These are phyloP conservation scores for Cryptus armator DNA, from an alignment of 2,888 invertebrate genomes.

Conservation along the genomic window DNA sequence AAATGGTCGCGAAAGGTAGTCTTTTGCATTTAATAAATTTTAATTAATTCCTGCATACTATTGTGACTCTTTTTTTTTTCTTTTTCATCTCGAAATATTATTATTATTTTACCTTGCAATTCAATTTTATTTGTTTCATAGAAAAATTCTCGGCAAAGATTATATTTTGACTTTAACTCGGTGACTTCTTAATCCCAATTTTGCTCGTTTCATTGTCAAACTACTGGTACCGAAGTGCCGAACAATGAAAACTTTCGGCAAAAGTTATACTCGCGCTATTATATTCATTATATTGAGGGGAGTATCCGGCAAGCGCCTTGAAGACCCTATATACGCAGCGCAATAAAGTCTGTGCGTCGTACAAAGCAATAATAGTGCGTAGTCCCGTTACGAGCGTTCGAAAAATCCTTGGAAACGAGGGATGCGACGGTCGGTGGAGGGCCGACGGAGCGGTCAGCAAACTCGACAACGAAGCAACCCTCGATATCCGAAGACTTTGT, in stretches of 20 bases:
- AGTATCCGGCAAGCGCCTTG: too few relatives aligned
- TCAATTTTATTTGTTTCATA: too few relatives aligned
- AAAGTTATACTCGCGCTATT: not conserved
- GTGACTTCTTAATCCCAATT: not conserved
- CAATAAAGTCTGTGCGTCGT: not conserved
- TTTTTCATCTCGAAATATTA: not conserved
- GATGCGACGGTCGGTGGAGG: slow-evolving; percentile 48
- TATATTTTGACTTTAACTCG: not conserved
- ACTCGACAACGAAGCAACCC: slow-evolving; percentile 6
- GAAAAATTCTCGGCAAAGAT: not conserved
- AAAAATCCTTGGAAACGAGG: slow-evolving; percentile 23
- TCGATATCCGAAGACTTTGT: not conserved
- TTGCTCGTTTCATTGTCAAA: not conserved
- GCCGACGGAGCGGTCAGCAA: slow-evolving; percentile 43
- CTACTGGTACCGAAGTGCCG: not conserved
- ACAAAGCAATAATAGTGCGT: not conserved
- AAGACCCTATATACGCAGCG: not conserved
- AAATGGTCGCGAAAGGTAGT: not conserved
- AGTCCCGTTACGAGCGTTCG: slow-evolving; percentile 8
- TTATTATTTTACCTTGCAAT: too few relatives aligned
- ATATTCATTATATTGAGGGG: not conserved
- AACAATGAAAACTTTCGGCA: not conserved
- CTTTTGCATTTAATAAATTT: not conserved
- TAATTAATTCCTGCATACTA: not conserved
- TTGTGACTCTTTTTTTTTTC: not conserved